phyloP scores from a whole-genome alignment of 2,797 vertebrate genomes.

The Morus bassanus region DNA sequence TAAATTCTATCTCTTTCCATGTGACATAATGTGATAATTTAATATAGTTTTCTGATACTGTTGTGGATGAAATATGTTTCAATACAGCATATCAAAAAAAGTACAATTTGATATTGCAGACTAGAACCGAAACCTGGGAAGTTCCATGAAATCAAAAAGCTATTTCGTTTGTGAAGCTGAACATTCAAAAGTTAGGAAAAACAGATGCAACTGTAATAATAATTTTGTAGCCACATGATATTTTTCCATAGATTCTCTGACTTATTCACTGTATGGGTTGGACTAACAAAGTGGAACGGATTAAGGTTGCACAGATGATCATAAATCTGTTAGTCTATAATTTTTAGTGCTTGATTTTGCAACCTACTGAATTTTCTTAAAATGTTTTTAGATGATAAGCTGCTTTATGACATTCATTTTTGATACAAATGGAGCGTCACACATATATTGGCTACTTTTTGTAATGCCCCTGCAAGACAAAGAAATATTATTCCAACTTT shows the following conservation, averaged over 20 bases:
- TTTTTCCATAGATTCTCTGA: not conserved
- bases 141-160: not conserved
- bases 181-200: not conserved
- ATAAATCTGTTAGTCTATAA: not conserved
- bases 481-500: not conserved
- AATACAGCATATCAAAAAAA: not conserved
- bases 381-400: not conserved
- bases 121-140: not conserved
- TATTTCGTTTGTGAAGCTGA: not conserved
- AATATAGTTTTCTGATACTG: not conserved
- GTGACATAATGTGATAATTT: not conserved
- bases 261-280: not conserved
- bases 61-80: not conserved
- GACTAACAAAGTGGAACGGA: not conserved
- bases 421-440: fast-evolving
- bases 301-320: not conserved
- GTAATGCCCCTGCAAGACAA: not conserved
- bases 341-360: not conserved
- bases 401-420: not conserved
- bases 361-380: not conserved
- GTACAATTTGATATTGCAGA: not conserved
- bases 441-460: not conserved
- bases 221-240: not conserved
- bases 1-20: not conserved
- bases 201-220: not conserved